These are phyloP conservation scores for Andrena cerasifolii DNA, from an alignment of 1,140 invertebrate species.

Conservation along the genomic window DNA sequence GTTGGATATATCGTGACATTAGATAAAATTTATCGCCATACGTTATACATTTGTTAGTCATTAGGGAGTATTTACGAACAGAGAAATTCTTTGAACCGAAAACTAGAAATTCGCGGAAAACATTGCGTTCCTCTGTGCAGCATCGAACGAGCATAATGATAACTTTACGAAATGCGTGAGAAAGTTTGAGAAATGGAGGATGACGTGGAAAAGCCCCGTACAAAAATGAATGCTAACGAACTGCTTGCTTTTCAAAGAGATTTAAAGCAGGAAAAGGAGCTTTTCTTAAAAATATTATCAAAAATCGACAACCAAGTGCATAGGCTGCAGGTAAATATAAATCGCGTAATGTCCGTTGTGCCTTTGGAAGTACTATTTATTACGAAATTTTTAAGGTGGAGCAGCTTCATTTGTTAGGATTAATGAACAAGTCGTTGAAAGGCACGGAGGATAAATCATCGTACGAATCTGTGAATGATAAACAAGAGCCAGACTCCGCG, in stretches of 20 bases:
- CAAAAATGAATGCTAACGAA: constrained; percentile 22
- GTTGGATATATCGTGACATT: not conserved
- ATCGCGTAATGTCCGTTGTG: not conserved
- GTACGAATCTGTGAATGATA: not conserved
- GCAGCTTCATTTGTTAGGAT: constrained; percentile 70
- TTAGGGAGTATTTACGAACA: not conserved
- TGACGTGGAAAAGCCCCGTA: not conserved
- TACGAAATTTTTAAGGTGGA: constrained; percentile 69
- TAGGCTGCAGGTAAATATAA: constrained; percentile 71
- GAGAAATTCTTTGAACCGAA: too few relatives aligned
- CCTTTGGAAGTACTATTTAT: constrained; percentile 29
- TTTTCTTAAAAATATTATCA: constrained; percentile 65
- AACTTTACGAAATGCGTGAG: not conserved
- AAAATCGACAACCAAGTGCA: constrained; percentile 74
- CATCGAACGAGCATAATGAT: not conserved
- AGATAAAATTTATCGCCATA: not conserved
- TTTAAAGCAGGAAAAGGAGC: constrained; percentile 69
- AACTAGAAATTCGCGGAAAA: too few relatives aligned
- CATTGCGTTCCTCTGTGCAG: not conserved
- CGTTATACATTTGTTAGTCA: not conserved
- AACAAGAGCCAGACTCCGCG: not conserved
- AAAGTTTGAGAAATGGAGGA: not conserved
- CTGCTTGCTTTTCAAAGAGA: constrained; percentile 59
- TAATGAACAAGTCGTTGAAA: constrained; percentile 23
- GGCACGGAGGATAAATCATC: not conserved